A percentile compares a stretch with the other conserved stretches of the same genome.
These are phyloP conservation scores for Rhea pennata DNA, from an alignment of 2,113 vertebrate species.

Conservation along the genomic window DNA sequence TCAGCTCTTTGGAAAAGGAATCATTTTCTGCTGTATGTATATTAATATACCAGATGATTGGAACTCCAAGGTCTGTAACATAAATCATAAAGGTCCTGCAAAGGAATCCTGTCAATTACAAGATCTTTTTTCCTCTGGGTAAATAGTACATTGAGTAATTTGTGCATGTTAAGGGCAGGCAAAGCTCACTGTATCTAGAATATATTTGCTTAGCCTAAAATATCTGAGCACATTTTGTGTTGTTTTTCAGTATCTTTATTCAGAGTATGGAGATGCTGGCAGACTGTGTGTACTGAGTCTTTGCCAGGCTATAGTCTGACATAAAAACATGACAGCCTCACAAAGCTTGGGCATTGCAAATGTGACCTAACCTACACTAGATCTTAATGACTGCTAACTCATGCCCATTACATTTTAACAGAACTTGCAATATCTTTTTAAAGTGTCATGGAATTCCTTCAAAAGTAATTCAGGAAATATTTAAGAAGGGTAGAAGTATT, in stretches of 20 bases:
- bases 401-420: neutral
- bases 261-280: neutral
- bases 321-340: neutral
- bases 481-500: neutral
- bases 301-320: neutral
- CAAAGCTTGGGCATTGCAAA: neutral
- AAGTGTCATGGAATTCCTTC: neutral
- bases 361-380: accelerated
- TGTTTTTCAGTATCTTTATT: neutral
- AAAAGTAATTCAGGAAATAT: neutral
- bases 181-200: neutral
- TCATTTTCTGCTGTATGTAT: neutral
- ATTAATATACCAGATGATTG: neutral
- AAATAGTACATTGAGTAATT: neutral
- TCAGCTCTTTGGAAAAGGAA: neutral
- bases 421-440: neutral
- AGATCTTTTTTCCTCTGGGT: neutral
- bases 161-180: neutral
- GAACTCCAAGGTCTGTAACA: neutral
- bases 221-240: neutral
- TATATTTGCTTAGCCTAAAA: neutral
- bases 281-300: neutral
- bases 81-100: neutral
- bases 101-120: neutral
- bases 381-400: neutral